Evolutionary conservation across 2,888 invertebrate species (phyloP).

Genomic region (Toxonevra muliebris): DNA sequence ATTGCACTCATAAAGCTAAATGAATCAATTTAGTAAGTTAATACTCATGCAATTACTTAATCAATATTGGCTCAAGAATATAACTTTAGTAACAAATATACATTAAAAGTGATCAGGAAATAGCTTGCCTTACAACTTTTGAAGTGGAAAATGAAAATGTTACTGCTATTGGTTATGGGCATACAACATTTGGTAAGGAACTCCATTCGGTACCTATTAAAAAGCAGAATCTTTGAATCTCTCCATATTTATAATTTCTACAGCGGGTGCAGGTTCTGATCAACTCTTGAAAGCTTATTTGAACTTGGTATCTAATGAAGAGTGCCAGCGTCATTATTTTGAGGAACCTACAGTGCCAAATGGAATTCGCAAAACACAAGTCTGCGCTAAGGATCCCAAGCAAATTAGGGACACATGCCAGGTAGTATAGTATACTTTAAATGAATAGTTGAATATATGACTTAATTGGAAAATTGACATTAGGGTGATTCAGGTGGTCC

Average conservation of each 20-base stretch:
- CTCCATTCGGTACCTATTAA: neutral
- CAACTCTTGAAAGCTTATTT: conserved; percentile 40
- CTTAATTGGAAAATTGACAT: neutral
- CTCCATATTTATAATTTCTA: too few relatives aligned
- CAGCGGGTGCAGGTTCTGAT: neutral
- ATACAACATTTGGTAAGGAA: conserved; percentile 59
- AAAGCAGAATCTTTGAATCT: neutral
- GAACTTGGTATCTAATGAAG: neutral
- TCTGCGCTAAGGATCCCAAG: too few relatives aligned
- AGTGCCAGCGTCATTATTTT: too few relatives aligned
- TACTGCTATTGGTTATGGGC: conserved; percentile 72
- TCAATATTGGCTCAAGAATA: neutral
- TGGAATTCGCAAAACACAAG: conserved; percentile 45
- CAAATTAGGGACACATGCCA: too few relatives aligned
- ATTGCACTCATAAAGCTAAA: conserved; percentile 65
- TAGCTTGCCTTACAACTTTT: conserved; percentile 66
- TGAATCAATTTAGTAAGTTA: conserved; percentile 9
- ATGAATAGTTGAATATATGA: neutral
- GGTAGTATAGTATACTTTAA: neutral
- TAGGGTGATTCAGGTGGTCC: conserved; percentile 40
- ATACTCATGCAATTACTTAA: neutral
- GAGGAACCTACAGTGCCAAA: neutral
- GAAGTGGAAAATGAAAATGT: conserved; percentile 57
- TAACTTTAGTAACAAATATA: neutral
- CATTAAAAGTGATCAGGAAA: neutral